Base-by-base conservation (phyloP, 2,888 invertebrate species). In the Abrostola tripartita region DNA sequence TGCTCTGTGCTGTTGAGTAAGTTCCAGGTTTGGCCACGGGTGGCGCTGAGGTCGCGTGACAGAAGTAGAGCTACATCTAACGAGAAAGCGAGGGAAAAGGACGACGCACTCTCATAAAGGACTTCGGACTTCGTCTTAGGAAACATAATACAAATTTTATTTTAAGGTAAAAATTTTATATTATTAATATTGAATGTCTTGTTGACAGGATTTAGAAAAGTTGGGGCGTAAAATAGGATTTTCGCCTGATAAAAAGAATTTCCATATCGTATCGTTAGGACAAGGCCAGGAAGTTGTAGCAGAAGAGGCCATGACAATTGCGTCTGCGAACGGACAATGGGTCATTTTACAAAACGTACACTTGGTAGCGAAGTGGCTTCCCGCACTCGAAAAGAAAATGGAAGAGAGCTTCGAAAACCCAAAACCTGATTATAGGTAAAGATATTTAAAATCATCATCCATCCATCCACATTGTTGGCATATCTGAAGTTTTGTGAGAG, bases 261-360 rank as follows among this genome's bases (percentile, higher is more conserved):
- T 99, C 88, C 98, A 99, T 90, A 99, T 98, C 81, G 97, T 99
- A 5, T 98, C 99, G 0, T 91, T 99, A 41, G 99, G 99, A 0
- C 99, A 99, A 90, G 99, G 99, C 0, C 99, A 99, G 87, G 99
- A 99, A 90, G 93, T 97, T 2, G 97, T 99, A 0, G 99, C 99
- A 0, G 99, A 99, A 86, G 95, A 96, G 73, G 98, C 98, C 0
- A 97, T 99, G 96, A 96, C 96, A 52, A 85, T 96, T 0, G 97
- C 98, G 0, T 95, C 97, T 0, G 92, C 90, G 44, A 86, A 96
- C 42, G 99, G 99, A 0, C 97, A 99, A 82, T 99, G 99, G 99
- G 98, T 99, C 14, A 97, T 99, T 64, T 92, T 99, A 51, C 97
- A 99, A 95, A 99, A 99, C 88, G 97, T 99, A 64, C 99, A 99